Conservation (phyloP, 2,797 vertebrate genomes). For the Poecilia picta region DNA sequence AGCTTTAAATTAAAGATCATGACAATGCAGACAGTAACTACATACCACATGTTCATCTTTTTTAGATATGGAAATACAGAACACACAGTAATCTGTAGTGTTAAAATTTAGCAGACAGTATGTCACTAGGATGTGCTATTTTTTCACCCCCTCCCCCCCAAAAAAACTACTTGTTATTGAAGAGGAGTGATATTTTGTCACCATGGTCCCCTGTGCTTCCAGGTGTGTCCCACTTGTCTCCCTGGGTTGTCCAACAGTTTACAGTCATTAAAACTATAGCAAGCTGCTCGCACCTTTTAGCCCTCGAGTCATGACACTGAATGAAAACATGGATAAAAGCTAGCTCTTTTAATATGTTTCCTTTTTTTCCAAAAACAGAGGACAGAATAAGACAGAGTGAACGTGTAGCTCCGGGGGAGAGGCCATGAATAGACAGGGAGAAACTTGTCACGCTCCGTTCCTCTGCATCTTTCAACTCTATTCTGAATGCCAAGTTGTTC, state of each 20-base stretch:
- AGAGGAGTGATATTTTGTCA: constrained; percentile 35
- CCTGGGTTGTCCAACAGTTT: constrained; percentile 31
- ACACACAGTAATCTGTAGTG: constrained; percentile 14
- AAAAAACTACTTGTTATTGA: constrained; percentile 23
- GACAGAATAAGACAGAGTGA: constrained; percentile 46
- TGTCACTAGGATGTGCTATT: constrained; percentile 35
- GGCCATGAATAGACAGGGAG: constrained; percentile 61
- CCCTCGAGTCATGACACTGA: constrained; percentile 64
- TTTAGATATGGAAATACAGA: constrained; percentile 24
- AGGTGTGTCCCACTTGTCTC: constrained; percentile 39
- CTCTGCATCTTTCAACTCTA: constrained; percentile 31
- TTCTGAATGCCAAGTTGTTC: constrained; percentile 16
- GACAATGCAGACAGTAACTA: not conserved
- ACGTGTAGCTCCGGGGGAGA: constrained; percentile 49
- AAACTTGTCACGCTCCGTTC: constrained; percentile 40
- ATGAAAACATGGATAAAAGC: constrained; percentile 57
- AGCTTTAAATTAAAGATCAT: not conserved
- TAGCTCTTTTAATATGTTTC: constrained; percentile 50
- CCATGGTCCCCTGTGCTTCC: constrained; percentile 34
- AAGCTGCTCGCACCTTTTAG: constrained; percentile 47
- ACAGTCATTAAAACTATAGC: constrained; percentile 56
- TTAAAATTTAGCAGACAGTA: constrained; percentile 20
- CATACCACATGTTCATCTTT: constrained; percentile 1
- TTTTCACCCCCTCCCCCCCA: not conserved
- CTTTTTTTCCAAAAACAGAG: constrained; percentile 37